phyloP scores from a whole-genome alignment of 2,888 invertebrate species.

The Entomobrya multifasciata region DNA sequence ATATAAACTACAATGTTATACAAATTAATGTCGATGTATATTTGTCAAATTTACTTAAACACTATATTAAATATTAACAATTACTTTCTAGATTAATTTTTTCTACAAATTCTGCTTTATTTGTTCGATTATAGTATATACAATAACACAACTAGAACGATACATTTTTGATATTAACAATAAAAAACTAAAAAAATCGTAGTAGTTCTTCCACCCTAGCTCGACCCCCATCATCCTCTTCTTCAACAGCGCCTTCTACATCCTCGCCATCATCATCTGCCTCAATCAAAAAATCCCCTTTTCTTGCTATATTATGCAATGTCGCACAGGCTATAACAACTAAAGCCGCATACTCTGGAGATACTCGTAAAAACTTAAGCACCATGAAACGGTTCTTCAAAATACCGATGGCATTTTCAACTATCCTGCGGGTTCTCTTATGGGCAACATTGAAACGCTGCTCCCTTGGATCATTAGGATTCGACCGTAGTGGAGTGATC shows the following conservation, averaged over 20 bases:
- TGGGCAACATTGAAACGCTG: conserved; percentile 47
- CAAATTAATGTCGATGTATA: no score
- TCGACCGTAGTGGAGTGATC: conserved; percentile 1
- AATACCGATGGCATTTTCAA: conserved; percentile 50
- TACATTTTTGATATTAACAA: no score
- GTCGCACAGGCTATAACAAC: conserved; percentile 32
- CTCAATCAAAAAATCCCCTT: neutral
- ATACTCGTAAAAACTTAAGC: conserved; percentile 25
- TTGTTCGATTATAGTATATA: no score
- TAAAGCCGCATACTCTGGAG: conserved; percentile 6
- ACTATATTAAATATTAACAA: no score
- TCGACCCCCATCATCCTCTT: neutral
- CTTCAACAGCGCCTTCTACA: neutral
- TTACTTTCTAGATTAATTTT: no score
- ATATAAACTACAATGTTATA: no score
- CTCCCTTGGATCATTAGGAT: conserved; percentile 30
- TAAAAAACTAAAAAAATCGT: neutral
- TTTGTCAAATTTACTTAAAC: no score
- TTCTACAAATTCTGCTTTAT: no score
- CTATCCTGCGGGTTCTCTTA: conserved; percentile 32
- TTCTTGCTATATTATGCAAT: conserved; percentile 36
- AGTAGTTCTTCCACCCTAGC: neutral
- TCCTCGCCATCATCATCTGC: neutral
- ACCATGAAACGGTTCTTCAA: conserved; percentile 46
- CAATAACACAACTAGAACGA: no score